These are phyloP conservation scores for Leptodactylus fallax DNA, from an alignment of 2,797 vertebrate genomes.

Conservation along the genomic window DNA sequence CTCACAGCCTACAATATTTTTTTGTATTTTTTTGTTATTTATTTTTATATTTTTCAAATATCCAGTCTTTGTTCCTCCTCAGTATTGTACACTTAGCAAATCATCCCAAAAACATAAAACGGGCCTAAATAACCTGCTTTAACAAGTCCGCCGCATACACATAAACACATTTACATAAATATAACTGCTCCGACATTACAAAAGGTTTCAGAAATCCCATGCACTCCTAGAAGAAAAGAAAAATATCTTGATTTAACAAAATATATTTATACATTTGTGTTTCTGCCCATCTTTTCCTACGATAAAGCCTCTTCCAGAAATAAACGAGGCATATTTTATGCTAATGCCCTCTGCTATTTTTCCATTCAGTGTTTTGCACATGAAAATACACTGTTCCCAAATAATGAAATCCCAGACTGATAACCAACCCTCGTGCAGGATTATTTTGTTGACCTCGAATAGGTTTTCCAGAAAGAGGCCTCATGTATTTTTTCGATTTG, in stretches of 20 bases:
- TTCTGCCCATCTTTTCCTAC: constrained; percentile 22
- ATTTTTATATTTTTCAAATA: constrained; percentile 29
- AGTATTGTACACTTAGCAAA: constrained; percentile 39
- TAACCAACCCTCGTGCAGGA: constrained; percentile 29
- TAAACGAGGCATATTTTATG: constrained; percentile 23
- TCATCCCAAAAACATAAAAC: constrained; percentile 58
- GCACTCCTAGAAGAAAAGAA: constrained; percentile 52
- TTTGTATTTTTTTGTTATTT: neutral
- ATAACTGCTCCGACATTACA: constrained; percentile 20
- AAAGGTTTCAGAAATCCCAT: constrained; percentile 55
- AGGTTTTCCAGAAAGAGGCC: neutral
- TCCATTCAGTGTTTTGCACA: constrained; percentile 47
- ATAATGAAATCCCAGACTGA: constrained; percentile 51
- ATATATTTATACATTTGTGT: constrained; percentile 61
- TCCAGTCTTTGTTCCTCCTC: constrained; percentile 28
- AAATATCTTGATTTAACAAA: constrained; percentile 61
- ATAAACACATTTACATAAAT: constrained; percentile 29
- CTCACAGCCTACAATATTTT: neutral
- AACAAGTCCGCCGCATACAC: constrained; percentile 37
- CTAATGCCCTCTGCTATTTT: constrained; percentile 16
- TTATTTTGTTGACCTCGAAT: constrained; percentile 50
- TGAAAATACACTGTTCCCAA: constrained; percentile 53
- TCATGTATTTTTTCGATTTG: constrained; percentile 20
- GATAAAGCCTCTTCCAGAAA: constrained; percentile 24
- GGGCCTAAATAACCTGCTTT: constrained; percentile 52